phyloP scores from a whole-genome alignment of 2,888 invertebrate genomes.

The Scaptodrosophila latifasciaeformis region DNA sequence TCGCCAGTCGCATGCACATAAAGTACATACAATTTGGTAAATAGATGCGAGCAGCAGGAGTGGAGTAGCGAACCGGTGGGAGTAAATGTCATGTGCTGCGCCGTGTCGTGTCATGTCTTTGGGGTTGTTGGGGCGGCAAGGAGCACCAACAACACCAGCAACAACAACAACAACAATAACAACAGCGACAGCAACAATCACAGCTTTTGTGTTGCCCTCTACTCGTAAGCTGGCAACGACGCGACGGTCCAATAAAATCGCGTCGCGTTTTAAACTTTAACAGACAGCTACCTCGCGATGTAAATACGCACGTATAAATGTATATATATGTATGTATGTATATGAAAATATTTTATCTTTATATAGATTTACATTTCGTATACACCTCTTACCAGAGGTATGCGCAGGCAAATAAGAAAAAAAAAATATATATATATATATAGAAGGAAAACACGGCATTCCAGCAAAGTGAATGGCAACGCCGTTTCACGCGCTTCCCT shows the following conservation, averaged over 20 bases:
- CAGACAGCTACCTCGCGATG: slow-evolving; percentile 62
- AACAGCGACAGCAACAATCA: too few relatives aligned
- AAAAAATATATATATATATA: slow-evolving; percentile 6
- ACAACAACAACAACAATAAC: too few relatives aligned
- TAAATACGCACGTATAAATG: slow-evolving; percentile 2
- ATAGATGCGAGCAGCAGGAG: too few relatives aligned
- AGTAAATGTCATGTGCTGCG: too few relatives aligned
- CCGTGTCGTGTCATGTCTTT: too few relatives aligned
- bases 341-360: too few relatives aligned
- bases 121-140: slow-evolving; percentile 47
- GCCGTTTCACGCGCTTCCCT: too few relatives aligned
- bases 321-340: background rate
- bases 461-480: too few relatives aligned
- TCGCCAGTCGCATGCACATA: slow-evolving; percentile 55
- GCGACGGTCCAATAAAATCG: slow-evolving; percentile 70
- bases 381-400: too few relatives aligned
- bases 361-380: too few relatives aligned
- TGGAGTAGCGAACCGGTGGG: slow-evolving; percentile 4
- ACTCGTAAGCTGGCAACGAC: slow-evolving; percentile 47
- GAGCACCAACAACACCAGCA: too few relatives aligned
- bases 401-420: slow-evolving; percentile 7
- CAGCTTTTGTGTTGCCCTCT: slow-evolving; percentile 23
- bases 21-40: slow-evolving; percentile 10
- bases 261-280: slow-evolving; percentile 61
- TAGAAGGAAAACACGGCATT: too few relatives aligned